Evolutionary conservation across 2,797 vertebrate genomes (phyloP), one percentile per base, ranked within the genome.

Genomic region (Enteromius radiatus): DNA sequence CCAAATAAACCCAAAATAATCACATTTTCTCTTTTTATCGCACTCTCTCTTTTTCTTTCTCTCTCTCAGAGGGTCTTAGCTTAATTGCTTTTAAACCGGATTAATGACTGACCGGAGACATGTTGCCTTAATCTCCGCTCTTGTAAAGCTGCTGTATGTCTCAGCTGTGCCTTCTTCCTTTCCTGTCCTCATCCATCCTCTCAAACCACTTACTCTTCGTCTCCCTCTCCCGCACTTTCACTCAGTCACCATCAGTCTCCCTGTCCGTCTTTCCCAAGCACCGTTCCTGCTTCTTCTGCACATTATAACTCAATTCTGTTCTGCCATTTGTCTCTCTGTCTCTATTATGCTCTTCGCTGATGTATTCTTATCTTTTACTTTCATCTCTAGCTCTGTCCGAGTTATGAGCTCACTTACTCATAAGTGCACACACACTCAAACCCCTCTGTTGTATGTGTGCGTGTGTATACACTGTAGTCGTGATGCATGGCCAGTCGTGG

Each of bases 1-100:
- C 45, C 79, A 74, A 59, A 49, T 84, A 11, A 74, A 41, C 45
- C 41, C 59, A 14, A 63, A 78, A 78, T 63, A 63, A 77, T 76
- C 65, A 56, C n/a, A 67, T 82, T 77, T 81, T 41, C 54, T 36
- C 87, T 90, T 90, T 89, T 89, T 90, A 90, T 92, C 90, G 88
- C 89, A 90, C 91, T 90, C 90, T 92, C 88, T 89, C 86, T 89
- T 88, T 91, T 89, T 61, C 36, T 19, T 21, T 79, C 79, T 78
- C 69, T 74, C 61, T 64, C 68, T 86, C 67, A 79, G 56, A 65
- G 92, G 92, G 92, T 94, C 92, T 93, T 92, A 94, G 91, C 91
- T 94, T 94, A 95, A 94, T 94, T 94, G 93, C 91, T 91, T 92
- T 93, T 95, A 94, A 94, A 95, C 93, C 91, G 87, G 94, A 95